Evolutionary conservation across 2,797 vertebrate species (phyloP), one percentile per base, ranked within the genome.

Genomic region (Rhadinocentrus ornatus): DNA sequence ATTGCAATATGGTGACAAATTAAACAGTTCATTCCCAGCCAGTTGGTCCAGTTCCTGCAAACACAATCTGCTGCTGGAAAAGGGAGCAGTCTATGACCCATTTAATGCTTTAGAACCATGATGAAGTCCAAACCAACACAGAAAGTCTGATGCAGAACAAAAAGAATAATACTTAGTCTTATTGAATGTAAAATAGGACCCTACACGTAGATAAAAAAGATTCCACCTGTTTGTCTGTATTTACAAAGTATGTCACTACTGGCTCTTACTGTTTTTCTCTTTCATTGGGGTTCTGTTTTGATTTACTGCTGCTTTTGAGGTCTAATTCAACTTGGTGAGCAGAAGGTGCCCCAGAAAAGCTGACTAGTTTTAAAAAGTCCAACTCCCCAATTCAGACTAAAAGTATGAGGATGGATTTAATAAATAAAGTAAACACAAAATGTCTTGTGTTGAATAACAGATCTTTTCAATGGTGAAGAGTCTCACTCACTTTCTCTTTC

Each of bases 41-140:
- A 88, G 82, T 90, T 88, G 86, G 78, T 91, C 65, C 54, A 35
- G 29, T 74, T 85, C 90, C 91, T 79, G 62, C 77, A 79, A 77
- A 88, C 77, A 88, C 89, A 89, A 86, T 86, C 87, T 90, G 88
- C 83, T 73, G 82, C 41, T 80, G 83, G 85, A 75, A 90, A 79
- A 57, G 62, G 71, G 86, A 88, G 84, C 86, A 70, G 77, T 62
- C 69, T 62, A 53, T 91, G 87, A 90, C 86, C 89, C 77, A 89
- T 66, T 91, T 91, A 79, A 75, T 80, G 82, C 77, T 86, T 84
- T 53, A 80, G 66, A 85, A 68, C 55, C 53, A 13, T 3, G 3
- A 39, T 46, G n/a, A 68, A 62, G 62, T 62, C 56, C 62, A 65
- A 44, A 46, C 62, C 66, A 62, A 59, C 46, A 73, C 20, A 64